Evolutionary conservation across 2,888 invertebrate species (phyloP).

Genomic region (Chelonus formosanus): DNA sequence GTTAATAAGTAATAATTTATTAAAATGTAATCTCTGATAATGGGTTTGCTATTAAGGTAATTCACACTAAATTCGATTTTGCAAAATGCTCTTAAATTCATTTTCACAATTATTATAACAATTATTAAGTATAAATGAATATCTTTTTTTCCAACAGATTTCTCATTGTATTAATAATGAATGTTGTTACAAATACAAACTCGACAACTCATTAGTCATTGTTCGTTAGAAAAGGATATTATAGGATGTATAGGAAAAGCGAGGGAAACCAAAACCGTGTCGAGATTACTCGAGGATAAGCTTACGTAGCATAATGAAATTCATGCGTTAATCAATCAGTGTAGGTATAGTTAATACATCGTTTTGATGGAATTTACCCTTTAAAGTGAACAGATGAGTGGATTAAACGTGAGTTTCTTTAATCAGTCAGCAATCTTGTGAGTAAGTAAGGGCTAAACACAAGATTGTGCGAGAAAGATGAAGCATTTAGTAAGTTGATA

Average conservation of each 20-base stretch:
- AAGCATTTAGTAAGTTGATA: constrained; percentile 8
- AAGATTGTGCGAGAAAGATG: constrained; percentile 23
- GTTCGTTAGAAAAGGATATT: background rate
- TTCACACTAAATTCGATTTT: too few relatives aligned
- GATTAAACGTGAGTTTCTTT: constrained; percentile 57
- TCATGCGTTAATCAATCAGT: constrained; percentile 57
- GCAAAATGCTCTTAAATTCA: too few relatives aligned
- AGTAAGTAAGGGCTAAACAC: constrained; percentile 11
- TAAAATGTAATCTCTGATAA: too few relatives aligned
- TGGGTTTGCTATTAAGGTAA: too few relatives aligned
- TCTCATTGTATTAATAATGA: too few relatives aligned
- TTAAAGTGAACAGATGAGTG: constrained; percentile 42
- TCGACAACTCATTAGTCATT: constrained; percentile 11
- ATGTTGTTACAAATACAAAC: background rate
- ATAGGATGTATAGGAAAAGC: background rate
- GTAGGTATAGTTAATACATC: constrained; percentile 53
- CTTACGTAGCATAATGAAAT: constrained; percentile 41
- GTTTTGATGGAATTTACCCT: constrained; percentile 53
- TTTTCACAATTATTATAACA: too few relatives aligned
- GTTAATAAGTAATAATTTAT: too few relatives aligned
- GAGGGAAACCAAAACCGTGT: background rate
- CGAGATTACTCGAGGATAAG: background rate
- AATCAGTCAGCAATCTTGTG: constrained; percentile 54
- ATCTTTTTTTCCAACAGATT: too few relatives aligned
- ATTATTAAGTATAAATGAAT: too few relatives aligned